Evolutionary conservation across 1,140 invertebrate species (phyloP).

Genomic region (Leptopilina clavipes): DNA sequence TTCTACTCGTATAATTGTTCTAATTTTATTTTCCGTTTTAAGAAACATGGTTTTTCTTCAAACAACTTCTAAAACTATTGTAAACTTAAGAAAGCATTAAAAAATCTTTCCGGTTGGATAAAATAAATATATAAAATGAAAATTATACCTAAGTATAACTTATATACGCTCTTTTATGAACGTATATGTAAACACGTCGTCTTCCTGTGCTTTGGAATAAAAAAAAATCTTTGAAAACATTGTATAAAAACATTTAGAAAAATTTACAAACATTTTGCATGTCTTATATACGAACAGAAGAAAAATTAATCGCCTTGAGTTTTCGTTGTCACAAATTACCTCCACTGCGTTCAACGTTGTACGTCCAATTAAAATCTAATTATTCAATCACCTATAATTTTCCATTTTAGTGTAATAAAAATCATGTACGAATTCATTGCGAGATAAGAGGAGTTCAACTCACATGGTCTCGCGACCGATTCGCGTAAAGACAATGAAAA

Average conservation of each 20-base stretch:
- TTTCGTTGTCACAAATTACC: slow-evolving; percentile 4
- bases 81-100: neutral
- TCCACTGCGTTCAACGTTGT: neutral
- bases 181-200: no score
- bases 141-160: no score
- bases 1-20: no score
- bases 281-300: neutral
- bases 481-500: slow-evolving; percentile 28
- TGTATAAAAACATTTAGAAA: no score
- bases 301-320: neutral
- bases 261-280: no score
- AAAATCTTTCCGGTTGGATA: no score
- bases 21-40: no score
- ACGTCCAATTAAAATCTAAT: slow-evolving; percentile 5
- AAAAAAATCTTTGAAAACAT: no score
- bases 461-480: slow-evolving; percentile 11
- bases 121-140: no score
- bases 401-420: slow-evolving; percentile 28
- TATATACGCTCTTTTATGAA: no score
- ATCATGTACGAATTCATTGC: slow-evolving; percentile 10
- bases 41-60: no score
- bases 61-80: neutral
- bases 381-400: slow-evolving; percentile 28
- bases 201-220: no score
- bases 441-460: neutral